Evolutionary conservation across 2,888 invertebrate species (phyloP), one percentile per base, ranked within the genome.

Genomic region (Coleophora deauratella): DNA sequence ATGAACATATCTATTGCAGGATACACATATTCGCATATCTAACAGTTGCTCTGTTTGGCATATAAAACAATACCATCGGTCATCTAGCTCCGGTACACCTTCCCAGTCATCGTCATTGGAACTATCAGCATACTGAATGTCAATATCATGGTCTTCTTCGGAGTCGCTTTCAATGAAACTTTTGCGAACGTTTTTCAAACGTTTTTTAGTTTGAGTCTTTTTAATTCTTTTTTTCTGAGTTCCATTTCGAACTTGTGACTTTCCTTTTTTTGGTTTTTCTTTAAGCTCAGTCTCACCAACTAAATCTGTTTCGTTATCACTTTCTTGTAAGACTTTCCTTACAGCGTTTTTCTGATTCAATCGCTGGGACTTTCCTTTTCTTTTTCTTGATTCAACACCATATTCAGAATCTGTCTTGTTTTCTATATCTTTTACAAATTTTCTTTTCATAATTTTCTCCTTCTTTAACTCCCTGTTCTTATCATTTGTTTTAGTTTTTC

Each of bases 1-100:
- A 37, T 35, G 41, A 40, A 31, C 37, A 42, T 46, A 41, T 40
- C 33, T 41, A 33, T 31, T 38, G 14, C 40, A 40, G 34, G 35
- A 33, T 35, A 11, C 30, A 40, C 40, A 40, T 13, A 40, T 30
- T 30, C 35, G 40, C 40, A 40, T 40, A 14, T 2, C 35, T 35
- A 40, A 35, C n/a, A 40, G 12, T 28, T 40, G 35, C 30, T 40
- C 40, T 14, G 40, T 9, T 40, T 40, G 30, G n/a, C 35, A 40
- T 35, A 40, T 35, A 34, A 40, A 40, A 28, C 40, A 40, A 21
- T 40, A 40, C 40, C 40, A 40, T 28, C 35, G 34, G 30, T 40
- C 35, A 14, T 35, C 28, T 8, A 30, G 11, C 35, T 15, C 34
- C 28, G 30, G 35, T 35, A 9, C n/a, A 6, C 35, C 35, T 35